Percentiles rank a stretch among this genome's conserved stretches.
Evolutionary conservation across 1,140 invertebrate species (phyloP).

Genomic region (Calycopis cecrops): DNA sequence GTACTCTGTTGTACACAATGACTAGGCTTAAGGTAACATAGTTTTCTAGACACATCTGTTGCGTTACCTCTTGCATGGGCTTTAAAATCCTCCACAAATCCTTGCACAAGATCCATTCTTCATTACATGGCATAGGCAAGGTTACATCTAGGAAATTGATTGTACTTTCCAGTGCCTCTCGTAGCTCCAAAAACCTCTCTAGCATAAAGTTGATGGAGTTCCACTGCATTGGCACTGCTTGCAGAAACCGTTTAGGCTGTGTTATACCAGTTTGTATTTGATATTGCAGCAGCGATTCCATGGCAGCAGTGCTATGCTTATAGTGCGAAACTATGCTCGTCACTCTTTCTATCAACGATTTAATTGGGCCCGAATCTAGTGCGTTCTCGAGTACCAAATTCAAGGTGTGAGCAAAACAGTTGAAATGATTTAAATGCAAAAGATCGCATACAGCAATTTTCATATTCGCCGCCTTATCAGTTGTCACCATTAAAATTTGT

Average conservation of each 20-base stretch:
- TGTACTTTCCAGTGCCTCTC: slow-evolving; percentile 21
- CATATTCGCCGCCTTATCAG: slow-evolving; percentile 41
- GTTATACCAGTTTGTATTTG: slow-evolving; percentile 25
- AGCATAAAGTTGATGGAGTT: slow-evolving; percentile 34
- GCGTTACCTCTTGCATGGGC: slow-evolving; percentile 26
- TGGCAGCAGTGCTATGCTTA: slow-evolving; percentile 21
- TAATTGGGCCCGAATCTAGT: neutral
- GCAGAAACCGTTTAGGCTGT: slow-evolving; percentile 34
- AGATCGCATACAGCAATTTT: slow-evolving; percentile 29
- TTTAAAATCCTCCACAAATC: slow-evolving; percentile 21
- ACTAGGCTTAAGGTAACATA: slow-evolving; percentile 28
- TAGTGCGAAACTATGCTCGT: slow-evolving; percentile 23
- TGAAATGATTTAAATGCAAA: slow-evolving; percentile 31
- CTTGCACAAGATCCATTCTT: slow-evolving; percentile 20
- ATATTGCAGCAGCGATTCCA: slow-evolving; percentile 17
- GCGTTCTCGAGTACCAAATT: slow-evolving; percentile 37
- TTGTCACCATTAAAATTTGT: slow-evolving; percentile 2
- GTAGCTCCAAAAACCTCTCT: slow-evolving; percentile 12
- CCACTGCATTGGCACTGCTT: slow-evolving; percentile 44
- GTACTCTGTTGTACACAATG: slow-evolving; percentile 16
- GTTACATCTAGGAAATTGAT: slow-evolving; percentile 10
- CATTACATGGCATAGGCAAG: slow-evolving; percentile 11
- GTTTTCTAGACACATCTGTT: slow-evolving; percentile 29
- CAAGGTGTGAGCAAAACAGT: slow-evolving; percentile 36
- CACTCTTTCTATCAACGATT: slow-evolving; percentile 18